phyloP scores from a whole-genome alignment of 2,888 invertebrate genomes.

The Ryuthela nishihirai region DNA sequence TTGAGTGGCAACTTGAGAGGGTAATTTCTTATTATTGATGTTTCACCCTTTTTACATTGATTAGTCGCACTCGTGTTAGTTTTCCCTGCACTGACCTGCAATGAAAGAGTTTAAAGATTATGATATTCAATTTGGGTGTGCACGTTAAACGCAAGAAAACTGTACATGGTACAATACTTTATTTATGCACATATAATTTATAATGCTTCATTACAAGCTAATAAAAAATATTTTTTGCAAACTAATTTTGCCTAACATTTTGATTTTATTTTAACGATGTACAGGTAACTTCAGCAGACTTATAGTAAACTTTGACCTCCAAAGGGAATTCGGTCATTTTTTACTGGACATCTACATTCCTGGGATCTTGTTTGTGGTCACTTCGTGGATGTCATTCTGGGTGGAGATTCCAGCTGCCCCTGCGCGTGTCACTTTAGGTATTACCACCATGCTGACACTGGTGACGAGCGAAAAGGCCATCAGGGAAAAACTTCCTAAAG shows the following conservation, averaged over 20 bases:
- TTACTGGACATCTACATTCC: slow-evolving; percentile 41
- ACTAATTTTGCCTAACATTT: not conserved
- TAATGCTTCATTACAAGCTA: no score
- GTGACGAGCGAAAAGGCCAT: slow-evolving; percentile 41
- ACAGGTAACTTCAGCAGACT: slow-evolving; percentile 40
- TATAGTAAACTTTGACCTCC: slow-evolving; percentile 32
- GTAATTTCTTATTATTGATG: no score
- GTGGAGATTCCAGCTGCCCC: slow-evolving; percentile 42
- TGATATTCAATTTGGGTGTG: no score
- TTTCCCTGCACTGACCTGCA: no score
- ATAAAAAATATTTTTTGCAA: not conserved
- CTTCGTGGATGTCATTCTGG: slow-evolving; percentile 41
- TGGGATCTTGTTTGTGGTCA: slow-evolving; percentile 37
- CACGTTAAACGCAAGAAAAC: no score
- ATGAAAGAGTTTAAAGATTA: no score
- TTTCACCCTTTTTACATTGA: no score
- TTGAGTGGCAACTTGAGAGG: no score
- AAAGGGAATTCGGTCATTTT: slow-evolving; percentile 39
- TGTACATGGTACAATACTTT: no score
- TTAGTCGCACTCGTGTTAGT: no score
- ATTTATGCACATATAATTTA: no score
- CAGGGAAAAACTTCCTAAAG: slow-evolving; percentile 41
- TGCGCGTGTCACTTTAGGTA: slow-evolving; percentile 40
- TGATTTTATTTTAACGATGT: not conserved
- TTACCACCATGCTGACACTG: slow-evolving; percentile 42